A percentile compares a stretch with the other conserved stretches of the same genome.
Conservation (phyloP, 2,797 vertebrate species). For the Geotrypetes seraphini region DNA sequence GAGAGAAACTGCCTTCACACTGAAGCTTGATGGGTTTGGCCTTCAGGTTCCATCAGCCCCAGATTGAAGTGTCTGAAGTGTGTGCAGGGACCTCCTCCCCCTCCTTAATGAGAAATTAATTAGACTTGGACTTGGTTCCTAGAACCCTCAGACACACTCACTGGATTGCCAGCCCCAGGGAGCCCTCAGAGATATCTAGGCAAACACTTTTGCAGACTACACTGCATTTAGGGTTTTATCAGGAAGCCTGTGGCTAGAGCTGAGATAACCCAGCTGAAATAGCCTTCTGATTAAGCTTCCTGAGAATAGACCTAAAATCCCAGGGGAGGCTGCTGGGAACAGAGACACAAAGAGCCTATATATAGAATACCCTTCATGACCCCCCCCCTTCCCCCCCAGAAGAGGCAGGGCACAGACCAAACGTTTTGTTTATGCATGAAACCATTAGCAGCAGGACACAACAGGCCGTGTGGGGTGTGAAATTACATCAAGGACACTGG, state of each 20-base stretch:
- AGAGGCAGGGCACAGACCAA: too few species aligned
- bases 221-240: conserved; percentile 39
- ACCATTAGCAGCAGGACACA: too few species aligned
- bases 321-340: conserved; percentile 1
- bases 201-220: conserved; percentile 46
- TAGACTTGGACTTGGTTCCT: conserved; percentile 31
- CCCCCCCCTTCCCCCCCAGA: too few species aligned
- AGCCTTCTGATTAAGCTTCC: conserved; percentile 38
- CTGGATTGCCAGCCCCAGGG: not conserved
- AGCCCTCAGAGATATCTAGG: conserved; percentile 36
- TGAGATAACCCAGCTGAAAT: conserved; percentile 51
- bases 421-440: too few species aligned
- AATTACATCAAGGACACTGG: too few species aligned
- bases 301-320: conserved; percentile 12
- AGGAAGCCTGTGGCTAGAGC: conserved; percentile 41
- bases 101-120: conserved; percentile 51
- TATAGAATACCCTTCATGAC: not conserved
- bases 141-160: conserved; percentile 10
- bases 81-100: conserved; percentile 8
- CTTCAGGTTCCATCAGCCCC: too few species aligned
- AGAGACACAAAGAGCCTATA: not conserved
- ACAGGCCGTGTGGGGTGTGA: too few species aligned
- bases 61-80: too few species aligned
- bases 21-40: too few species aligned
- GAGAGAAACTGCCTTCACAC: too few species aligned